Base-by-base conservation (phyloP, 2,888 invertebrate species). In the Papilio gigon region DNA sequence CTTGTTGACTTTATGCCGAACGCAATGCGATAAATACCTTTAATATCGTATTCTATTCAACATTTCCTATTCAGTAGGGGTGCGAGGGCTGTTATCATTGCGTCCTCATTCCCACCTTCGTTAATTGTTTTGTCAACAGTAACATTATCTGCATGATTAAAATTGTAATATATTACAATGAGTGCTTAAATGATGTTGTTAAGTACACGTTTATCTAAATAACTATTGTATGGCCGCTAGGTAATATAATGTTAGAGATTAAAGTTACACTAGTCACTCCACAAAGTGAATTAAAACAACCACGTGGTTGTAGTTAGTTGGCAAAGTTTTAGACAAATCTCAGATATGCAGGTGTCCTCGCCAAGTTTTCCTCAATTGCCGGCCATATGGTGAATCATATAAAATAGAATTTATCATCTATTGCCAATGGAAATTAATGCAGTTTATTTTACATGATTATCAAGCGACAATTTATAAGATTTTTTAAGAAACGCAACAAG, bases 1-100 rank as follows among this genome's bases (percentile, higher is more conserved):
- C 67, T 14, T 25, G 42, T 53, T 67, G 61, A 56, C 50, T n/a
- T 9, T 37, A 25, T 22, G 35, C 30, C 30, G 27, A 30, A 61
- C 27, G 20, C 12, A n/a, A 6, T 53, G 6, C 37, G 67, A 67
- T 62, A 67, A 61, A 25, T 17, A 22, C 12, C n/a, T n/a, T n/a
- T n/a, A n/a, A 30, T 37, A 42, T 62, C 20, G 22, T 12, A 42
- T 53, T 33, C 22, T 53, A 67, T 67, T 67, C 61, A 53, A 33
- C 30, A 59, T 33, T 53, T 53, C 64, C 64, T 64, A 27, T 56
- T 53, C 33, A 47, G 17, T 35, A 33, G 22, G n/a, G 6, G 14
- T 35, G 35, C 35, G 35, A 30, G 17, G 25, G 22, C 11, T 17
- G 22, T 60, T 67, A 56, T 67, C 67, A 42, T 4, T 42, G 5